Evolutionary conservation across 2,113 vertebrate genomes (phyloP), one percentile per base, ranked within the genome.

Genomic region (Chaetorhynchus papuensis): DNA sequence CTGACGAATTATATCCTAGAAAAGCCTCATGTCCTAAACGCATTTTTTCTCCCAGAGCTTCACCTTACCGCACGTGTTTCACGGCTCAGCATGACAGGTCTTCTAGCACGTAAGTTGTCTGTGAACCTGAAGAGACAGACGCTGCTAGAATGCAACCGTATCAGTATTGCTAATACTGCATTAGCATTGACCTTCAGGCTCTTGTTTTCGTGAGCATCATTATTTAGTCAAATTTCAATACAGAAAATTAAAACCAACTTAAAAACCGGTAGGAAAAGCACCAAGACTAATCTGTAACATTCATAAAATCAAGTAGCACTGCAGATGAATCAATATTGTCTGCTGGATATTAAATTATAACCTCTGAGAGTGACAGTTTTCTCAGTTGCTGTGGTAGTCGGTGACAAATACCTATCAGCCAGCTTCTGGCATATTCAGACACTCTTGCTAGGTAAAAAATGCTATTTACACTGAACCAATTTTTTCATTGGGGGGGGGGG

Each of bases 241-340:
- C 0, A 59, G 35, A 56, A 52, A 64, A 78, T 26, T 56, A 87
- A 91, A 68, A 22, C 31, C 2, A 3, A 33, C 39, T 18, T 20
- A 45, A 93, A 71, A 84, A 53, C 1, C 15, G 37, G 15, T 41
- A 47, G 24, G 7, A 63, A 41, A 81, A 84, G 6, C 56, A 54
- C 21, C 6, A 18, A 80, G 44, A 41, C 7, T 64, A 33, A 42
- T 21, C 37, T 52, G 31, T 52, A 60, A 41, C 17, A n/a, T 76
- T 49, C 69, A 39, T 26, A 33, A 78, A 72, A 60, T 22, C 12
- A 56, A 21, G 19, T 45, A 42, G 31, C 0, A 0, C 20, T 54
- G 39, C 2, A 1, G 50, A 44, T 70, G 30, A 45, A 57, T 60
- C n/a, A 81, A 13, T 30, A 35, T 14, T 35, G 31, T 50, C 26